Percentiles rank a stretch among this genome's conserved stretches.
Conservation (phyloP, 2,113 vertebrate species). For the Paramormyrops kingsleyae region DNA sequence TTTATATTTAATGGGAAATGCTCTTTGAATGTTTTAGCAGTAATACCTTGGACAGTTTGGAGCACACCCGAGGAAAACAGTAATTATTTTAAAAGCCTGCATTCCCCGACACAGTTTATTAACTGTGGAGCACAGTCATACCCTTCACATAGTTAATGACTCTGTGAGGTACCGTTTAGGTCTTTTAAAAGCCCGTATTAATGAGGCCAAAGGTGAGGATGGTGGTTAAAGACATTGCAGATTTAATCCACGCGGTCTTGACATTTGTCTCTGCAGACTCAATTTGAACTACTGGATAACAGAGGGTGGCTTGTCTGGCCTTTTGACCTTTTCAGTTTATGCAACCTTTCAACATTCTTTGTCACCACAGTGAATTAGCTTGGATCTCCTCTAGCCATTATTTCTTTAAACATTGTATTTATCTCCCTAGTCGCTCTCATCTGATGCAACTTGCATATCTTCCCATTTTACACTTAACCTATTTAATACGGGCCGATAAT, state of each 20-base stretch:
- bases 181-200: neutral
- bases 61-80: neutral
- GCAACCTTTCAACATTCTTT: neutral
- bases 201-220: neutral
- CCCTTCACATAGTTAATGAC: neutral
- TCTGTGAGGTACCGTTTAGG: neutral
- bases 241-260: slow-evolving; percentile 2
- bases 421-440: neutral
- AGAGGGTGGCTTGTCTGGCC: neutral
- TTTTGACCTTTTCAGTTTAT: neutral
- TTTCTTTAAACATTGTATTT: neutral
- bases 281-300: neutral
- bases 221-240: neutral
- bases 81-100: neutral
- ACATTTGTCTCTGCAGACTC: slow-evolving; percentile 3
- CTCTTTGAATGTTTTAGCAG: neutral
- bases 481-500: neutral
- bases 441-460: neutral
- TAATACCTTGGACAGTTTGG: neutral
- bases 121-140: neutral
- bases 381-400: neutral
- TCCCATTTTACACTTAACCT: neutral
- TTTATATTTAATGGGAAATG: neutral
- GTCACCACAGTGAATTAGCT: neutral
- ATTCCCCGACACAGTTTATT: neutral